A percentile compares a stretch with the other conserved stretches of the same genome.
phyloP scores from a whole-genome alignment of 2,797 vertebrate species.

The Anas bahamensis region DNA sequence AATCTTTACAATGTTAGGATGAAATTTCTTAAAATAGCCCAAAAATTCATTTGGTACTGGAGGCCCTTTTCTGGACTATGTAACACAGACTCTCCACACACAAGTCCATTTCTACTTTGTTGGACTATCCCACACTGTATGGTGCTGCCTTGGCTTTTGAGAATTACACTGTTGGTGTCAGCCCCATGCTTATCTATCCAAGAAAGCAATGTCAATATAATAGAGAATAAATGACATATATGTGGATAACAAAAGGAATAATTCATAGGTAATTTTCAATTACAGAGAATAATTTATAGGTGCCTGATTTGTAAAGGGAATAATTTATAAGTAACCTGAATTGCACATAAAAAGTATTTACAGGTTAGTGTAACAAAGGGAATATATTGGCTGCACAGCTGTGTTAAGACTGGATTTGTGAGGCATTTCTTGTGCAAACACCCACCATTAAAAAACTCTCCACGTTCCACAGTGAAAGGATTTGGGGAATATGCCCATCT shows the following conservation, averaged over 20 bases:
- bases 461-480: neutral
- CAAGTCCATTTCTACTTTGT: neutral
- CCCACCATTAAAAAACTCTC: neutral
- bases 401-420: neutral
- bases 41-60: neutral
- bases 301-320: conserved; percentile 40
- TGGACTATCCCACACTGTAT: neutral
- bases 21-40: neutral
- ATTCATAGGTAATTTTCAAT: conserved; percentile 50
- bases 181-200: neutral
- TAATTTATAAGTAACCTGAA: conserved; percentile 25
- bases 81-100: neutral
- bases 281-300: conserved; percentile 56
- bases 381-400: rapidly evolving
- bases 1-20: neutral
- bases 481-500: neutral
- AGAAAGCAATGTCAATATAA: conserved; percentile 4
- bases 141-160: neutral
- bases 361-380: neutral
- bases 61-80: neutral
- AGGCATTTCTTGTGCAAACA: neutral
- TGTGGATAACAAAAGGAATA: conserved; percentile 51
- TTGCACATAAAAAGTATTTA: neutral
- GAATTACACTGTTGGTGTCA: neutral
- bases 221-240: neutral